Conservation (phyloP, 2,113 vertebrate genomes). For the Perccottus glenii region DNA sequence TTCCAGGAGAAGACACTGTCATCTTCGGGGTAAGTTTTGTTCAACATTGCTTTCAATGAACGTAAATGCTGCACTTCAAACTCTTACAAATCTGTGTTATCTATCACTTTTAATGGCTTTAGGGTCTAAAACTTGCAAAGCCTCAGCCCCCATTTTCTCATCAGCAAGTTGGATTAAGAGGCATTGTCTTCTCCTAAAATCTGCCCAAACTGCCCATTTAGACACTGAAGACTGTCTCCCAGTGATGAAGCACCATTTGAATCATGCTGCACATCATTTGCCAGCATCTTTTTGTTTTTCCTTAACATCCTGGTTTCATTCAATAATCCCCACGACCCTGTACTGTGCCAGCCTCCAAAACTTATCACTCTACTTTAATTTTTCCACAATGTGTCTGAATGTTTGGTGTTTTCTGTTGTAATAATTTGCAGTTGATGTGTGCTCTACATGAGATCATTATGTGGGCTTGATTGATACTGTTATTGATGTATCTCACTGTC, state of each 20-base stretch:
- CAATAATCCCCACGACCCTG: slow-evolving; percentile 10
- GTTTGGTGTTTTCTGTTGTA: slow-evolving; percentile 14
- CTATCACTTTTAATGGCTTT: slow-evolving; percentile 31
- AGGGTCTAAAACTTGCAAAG: slow-evolving; percentile 52
- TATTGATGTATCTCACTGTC: slow-evolving; percentile 27
- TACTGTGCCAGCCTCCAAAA: not conserved
- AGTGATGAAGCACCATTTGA: slow-evolving; percentile 3
- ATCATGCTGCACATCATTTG: slow-evolving; percentile 10
- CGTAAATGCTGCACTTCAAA: slow-evolving; percentile 36
- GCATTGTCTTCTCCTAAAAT: slow-evolving; percentile 17
- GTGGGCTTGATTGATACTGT: slow-evolving; percentile 27
- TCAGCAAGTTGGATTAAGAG: slow-evolving; percentile 34
- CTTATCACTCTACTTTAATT: slow-evolving; percentile 41
- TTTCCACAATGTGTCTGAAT: slow-evolving; percentile 12
- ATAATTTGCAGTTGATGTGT: slow-evolving; percentile 25
- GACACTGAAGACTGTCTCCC: not conserved
- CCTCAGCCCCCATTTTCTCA: slow-evolving; percentile 8
- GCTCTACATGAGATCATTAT: slow-evolving; percentile 9
- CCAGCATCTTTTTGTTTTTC: not conserved
- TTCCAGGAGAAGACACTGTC: slow-evolving; percentile 88
- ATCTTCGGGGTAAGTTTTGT: slow-evolving; percentile 86
- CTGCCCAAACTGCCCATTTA: slow-evolving; percentile 17
- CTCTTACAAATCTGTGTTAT: not conserved
- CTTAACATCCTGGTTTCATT: slow-evolving; percentile 9
- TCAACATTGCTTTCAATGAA: slow-evolving; percentile 1